Evolutionary conservation across 2,113 vertebrate genomes (phyloP).

Genomic region (Clinocottus analis): DNA sequence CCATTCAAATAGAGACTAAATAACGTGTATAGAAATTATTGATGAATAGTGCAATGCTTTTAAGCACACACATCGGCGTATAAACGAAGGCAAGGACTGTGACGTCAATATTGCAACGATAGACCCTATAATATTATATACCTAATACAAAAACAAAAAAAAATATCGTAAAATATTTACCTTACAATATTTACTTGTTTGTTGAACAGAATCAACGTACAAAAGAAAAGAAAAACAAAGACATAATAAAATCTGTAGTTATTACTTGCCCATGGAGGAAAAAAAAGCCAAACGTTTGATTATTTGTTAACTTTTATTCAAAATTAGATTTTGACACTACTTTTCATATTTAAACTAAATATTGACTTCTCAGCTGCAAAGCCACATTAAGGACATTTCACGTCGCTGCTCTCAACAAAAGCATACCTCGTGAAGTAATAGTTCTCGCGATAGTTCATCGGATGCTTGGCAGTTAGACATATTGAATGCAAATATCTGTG

Average conservation of each 20-base stretch:
- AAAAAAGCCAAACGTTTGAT: too few relatives aligned
- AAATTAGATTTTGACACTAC: rapidly evolving
- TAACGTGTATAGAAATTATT: rapidly evolving
- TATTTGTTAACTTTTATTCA: too few relatives aligned
- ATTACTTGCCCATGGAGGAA: rapidly evolving
- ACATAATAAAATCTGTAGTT: not conserved
- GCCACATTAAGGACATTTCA: not conserved
- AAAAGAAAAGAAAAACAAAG: not conserved
- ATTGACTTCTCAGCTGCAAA: slow-evolving; percentile 12
- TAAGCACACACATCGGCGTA: not conserved
- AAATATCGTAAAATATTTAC: too few relatives aligned
- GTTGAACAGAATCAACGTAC: not conserved
- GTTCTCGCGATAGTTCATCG: not conserved
- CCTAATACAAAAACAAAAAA: too few relatives aligned
- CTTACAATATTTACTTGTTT: not conserved
- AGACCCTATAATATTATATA: too few relatives aligned
- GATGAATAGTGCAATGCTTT: rapidly evolving
- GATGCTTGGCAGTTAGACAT: not conserved
- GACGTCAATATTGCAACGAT: too few relatives aligned
- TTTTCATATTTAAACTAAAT: not conserved
- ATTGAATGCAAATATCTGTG: not conserved
- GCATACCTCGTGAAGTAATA: not conserved
- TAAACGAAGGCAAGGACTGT: not conserved
- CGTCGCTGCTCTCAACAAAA: slow-evolving; percentile 52
- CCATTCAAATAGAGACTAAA: too few relatives aligned